A percentile compares a stretch with the other conserved stretches of the same genome.
These are phyloP conservation scores for Drosophila pandora DNA, from an alignment of 1,140 invertebrate species.

Conservation along the genomic window DNA sequence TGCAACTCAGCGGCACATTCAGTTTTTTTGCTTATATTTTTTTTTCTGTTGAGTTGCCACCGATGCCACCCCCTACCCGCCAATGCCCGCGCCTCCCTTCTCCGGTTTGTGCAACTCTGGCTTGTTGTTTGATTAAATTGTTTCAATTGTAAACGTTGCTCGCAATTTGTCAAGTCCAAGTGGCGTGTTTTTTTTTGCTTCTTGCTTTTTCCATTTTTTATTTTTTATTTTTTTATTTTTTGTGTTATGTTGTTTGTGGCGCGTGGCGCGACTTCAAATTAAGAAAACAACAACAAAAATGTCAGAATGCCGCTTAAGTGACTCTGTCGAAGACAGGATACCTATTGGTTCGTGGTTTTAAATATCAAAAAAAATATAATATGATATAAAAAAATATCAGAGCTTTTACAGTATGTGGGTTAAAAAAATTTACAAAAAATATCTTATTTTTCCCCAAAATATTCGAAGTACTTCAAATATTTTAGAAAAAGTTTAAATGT, in stretches of 20 bases:
- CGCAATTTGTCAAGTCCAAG: constrained; percentile 76
- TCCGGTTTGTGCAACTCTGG: constrained; percentile 15
- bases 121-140: constrained; percentile 71
- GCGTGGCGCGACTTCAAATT: constrained; percentile 55
- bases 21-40: constrained; percentile 1
- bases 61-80: constrained; percentile 10
- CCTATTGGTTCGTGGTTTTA: background rate
- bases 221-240: constrained; percentile 3
- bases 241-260: constrained; percentile 31
- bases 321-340: background rate
- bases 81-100: background rate
- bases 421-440: too few relatives aligned
- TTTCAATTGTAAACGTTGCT: constrained; percentile 74
- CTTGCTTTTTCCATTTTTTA: constrained; percentile 7
- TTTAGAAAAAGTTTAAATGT: too few relatives aligned
- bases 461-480: too few relatives aligned
- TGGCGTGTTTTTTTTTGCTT: constrained; percentile 57
- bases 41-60: constrained; percentile 32
- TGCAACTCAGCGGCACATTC: constrained; percentile 33
- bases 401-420: too few relatives aligned
- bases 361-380: background rate
- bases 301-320: constrained; percentile 5
- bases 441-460: too few relatives aligned
- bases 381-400: too few relatives aligned
- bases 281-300: constrained; percentile 39